Percentiles rank a stretch among this genome's conserved stretches.
These are phyloP conservation scores for Oreochromis aureus DNA, from an alignment of 2,113 vertebrate genomes.

Conservation along the genomic window DNA sequence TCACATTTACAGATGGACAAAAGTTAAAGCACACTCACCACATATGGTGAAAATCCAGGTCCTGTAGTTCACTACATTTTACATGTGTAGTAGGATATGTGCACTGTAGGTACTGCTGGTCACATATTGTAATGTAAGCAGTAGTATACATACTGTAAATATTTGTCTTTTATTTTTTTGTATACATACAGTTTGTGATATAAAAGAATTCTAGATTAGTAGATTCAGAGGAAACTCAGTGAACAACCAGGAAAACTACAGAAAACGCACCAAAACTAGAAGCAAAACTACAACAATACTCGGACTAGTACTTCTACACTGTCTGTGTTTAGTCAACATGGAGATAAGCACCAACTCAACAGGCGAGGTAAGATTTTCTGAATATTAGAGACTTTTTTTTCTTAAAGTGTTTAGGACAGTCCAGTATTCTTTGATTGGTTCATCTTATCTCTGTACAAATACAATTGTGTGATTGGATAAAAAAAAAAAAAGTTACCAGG, in stretches of 20 bases:
- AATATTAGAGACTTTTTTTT: neutral
- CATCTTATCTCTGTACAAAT: neutral
- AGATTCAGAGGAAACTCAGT: neutral
- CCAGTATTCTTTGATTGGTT: neutral
- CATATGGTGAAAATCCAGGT: accelerated
- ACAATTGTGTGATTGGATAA: neutral
- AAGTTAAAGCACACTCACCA: neutral
- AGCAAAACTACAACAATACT: neutral
- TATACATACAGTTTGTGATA: neutral
- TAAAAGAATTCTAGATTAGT: neutral
- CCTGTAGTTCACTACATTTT: neutral
- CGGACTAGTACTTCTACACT: neutral
- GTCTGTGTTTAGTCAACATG: neutral
- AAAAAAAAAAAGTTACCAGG: neutral
- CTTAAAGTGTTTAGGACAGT: neutral
- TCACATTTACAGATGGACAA: neutral
- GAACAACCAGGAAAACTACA: accelerated
- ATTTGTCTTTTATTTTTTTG: neutral
- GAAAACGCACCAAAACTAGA: accelerated
- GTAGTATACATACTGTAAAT: accelerated
- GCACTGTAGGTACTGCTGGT: neutral
- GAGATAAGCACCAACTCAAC: neutral
- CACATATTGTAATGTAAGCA: neutral
- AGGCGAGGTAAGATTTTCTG: accelerated
- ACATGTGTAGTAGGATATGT: neutral